Base-by-base conservation (phyloP, 2,888 invertebrate genomes). In the Amphimallon solstitiale region DNA sequence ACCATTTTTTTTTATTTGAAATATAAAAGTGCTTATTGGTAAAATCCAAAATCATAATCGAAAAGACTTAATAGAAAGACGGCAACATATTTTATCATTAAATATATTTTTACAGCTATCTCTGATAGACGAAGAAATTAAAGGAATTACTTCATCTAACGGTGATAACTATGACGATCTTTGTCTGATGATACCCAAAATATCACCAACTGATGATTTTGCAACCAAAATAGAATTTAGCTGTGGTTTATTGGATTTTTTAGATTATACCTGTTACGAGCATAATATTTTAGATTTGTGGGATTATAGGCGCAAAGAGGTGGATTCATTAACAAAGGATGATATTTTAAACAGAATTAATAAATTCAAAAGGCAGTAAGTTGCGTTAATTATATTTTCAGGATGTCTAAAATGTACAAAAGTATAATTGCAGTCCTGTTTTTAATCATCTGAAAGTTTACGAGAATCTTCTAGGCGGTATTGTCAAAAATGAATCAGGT, bases 261-360 rank as follows among this genome's bases (percentile, higher is more conserved):
- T 92, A 76, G 85, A 86, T 67, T 79, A 81, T 54, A 85, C 85
- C 40, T 93, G 92, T 77, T 85, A 88, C 64, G 84, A 88, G 68
- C 81, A 85, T 70, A 92, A 88, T 79, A 84, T 92, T 68, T 80
- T 91, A 70, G 92, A 92, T 77, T 80, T 92, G 70, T 93, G 92
- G 91, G 84, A 86, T 45, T 90, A 85, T 76, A 83, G 90, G 76
- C 79, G 81, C 65, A 80, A 82, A 34, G 72, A 81, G 67, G 85
- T 92, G 62, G 77, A 78, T 21, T 83, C 82, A 70, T 78, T 88
- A 65, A 87, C 88, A 1, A 86, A 85, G 73, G 79, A 86, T 63
- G 88, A 91, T 66, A 89, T 92, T 71, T 76, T 91, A 38, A 75
- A 82, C 15, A 86, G 84, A 75, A 76, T 92, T 23, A 90, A 91